These are phyloP conservation scores for Cavia porcellus DNA, from an alignment of 2,113 vertebrate species.

Conservation along the genomic window DNA sequence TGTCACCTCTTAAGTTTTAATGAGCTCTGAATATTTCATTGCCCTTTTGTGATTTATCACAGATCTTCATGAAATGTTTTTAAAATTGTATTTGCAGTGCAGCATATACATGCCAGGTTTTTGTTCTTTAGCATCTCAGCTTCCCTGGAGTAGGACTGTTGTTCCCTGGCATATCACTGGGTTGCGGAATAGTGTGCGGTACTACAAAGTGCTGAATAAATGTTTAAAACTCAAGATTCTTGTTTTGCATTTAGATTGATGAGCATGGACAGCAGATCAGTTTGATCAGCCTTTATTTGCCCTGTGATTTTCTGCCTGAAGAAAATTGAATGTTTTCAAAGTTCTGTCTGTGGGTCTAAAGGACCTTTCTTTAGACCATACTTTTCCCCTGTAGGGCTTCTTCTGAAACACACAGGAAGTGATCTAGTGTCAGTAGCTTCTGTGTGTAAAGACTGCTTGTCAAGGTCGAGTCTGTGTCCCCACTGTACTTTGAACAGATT, in stretches of 20 bases:
- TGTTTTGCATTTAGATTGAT: slow-evolving; percentile 37
- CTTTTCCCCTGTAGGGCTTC: background rate
- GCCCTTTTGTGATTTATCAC: slow-evolving; percentile 9
- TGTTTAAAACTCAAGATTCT: background rate
- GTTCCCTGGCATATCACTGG: background rate
- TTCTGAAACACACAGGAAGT: slow-evolving; percentile 63
- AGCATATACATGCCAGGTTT: background rate
- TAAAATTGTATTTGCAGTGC: background rate
- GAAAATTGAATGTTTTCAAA: slow-evolving; percentile 3
- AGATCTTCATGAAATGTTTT: background rate
- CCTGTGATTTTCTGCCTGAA: slow-evolving; percentile 35
- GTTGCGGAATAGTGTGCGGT: background rate
- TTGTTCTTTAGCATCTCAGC: background rate
- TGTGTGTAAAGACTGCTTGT: slow-evolving; percentile 66
- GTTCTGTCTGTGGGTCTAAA: background rate
- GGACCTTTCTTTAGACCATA: background rate
- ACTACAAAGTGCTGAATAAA: background rate
- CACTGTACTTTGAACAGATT: slow-evolving; percentile 75
- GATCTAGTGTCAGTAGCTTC: background rate
- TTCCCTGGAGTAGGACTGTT: background rate
- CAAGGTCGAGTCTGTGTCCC: slow-evolving; percentile 70
- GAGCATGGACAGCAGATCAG: background rate
- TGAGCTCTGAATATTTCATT: background rate
- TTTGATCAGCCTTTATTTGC: slow-evolving; percentile 32
- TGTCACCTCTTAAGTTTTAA: background rate